A percentile compares a stretch with the other conserved stretches of the same genome.
Evolutionary conservation across 2,113 vertebrate genomes (phyloP).

Genomic region (Cyprinodon tularosa): DNA sequence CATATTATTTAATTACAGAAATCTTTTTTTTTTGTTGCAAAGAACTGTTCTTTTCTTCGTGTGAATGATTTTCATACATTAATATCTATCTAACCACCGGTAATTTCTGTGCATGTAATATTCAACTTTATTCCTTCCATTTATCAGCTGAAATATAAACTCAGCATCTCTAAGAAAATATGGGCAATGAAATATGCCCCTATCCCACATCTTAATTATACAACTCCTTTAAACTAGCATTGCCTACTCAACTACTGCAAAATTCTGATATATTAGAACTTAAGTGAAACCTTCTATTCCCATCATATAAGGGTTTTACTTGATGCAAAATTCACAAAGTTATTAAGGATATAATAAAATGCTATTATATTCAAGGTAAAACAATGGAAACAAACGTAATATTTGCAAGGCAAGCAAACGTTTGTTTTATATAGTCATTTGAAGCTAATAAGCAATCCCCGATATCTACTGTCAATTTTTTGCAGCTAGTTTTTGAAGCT

Average conservation of each 20-base stretch:
- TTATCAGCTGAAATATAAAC: neutral
- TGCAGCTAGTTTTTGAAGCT: no score
- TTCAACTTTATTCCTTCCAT: neutral
- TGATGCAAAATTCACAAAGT: neutral
- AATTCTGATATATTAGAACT: neutral
- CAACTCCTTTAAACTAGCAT: neutral
- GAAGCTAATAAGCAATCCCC: no score
- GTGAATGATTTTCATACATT: neutral
- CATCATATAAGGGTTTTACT: neutral
- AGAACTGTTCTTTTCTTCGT: neutral
- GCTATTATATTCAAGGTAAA: no score
- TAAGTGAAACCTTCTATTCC: neutral
- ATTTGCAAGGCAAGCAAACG: no score
- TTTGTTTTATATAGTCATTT: no score
- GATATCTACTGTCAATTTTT: no score
- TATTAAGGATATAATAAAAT: neutral
- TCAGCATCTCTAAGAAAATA: neutral
- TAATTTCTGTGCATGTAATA: neutral
- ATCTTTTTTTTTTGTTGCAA: conserved; percentile 24
- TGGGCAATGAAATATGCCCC: neutral
- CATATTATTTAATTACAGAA: conserved; percentile 42
- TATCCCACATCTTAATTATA: neutral
- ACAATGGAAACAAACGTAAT: no score
- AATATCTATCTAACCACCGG: neutral
- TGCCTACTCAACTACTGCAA: neutral